Evolutionary conservation across 37 sponge, comb jelly and placozoan genomes (phyloP), one percentile per base, ranked within the genome.

Genomic region (Diacarnus erythraeanus): DNA sequence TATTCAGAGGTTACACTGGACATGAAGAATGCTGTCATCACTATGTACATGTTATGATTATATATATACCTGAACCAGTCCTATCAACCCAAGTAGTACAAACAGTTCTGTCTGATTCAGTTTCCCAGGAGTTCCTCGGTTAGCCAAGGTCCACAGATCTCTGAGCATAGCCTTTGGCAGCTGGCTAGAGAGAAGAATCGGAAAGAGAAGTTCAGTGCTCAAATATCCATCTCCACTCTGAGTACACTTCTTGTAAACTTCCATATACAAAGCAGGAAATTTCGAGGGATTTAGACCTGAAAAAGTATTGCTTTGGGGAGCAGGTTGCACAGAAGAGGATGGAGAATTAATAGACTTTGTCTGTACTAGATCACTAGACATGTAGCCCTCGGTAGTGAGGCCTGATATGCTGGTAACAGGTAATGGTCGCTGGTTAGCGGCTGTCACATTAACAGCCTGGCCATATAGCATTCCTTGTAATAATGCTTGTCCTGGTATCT

Each of bases 61-160:
- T 27, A 2, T 29, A 4, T 36, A 26, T 63, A 84, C 85, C 78
- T 84, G 85, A n/a, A 56, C 78, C 1, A 84, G 77, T 22, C 71
- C 85, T n/a, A 84, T 76, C 71, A 84, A 51, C 2, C 85, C 85
- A 41, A 84, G 78, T 5, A 84, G 64, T 34, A 84, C 71, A 73
- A 72, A 86, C 57, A 79, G 42, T 74, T 86, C 86, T 8, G 61
- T 60, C 57, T 86, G 79, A 35, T n/a, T 79, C 39, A 86, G 75
- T 34, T 72, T 72, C 20, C 86, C 86, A 10, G 86, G 79, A 5
- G 35, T 5, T 1, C 25, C 42, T 43, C 54, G 56, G 57, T 86
- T 86, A n/a, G 64, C 80, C 57, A 35, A 27, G 0, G 37, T 37
- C 86, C 86, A 86, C 40, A 86, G 57, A 22, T 72, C 75, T 15